Evolutionary conservation across 2,113 vertebrate species (phyloP), one percentile per base, ranked within the genome.

Genomic region (Perca flavescens): DNA sequence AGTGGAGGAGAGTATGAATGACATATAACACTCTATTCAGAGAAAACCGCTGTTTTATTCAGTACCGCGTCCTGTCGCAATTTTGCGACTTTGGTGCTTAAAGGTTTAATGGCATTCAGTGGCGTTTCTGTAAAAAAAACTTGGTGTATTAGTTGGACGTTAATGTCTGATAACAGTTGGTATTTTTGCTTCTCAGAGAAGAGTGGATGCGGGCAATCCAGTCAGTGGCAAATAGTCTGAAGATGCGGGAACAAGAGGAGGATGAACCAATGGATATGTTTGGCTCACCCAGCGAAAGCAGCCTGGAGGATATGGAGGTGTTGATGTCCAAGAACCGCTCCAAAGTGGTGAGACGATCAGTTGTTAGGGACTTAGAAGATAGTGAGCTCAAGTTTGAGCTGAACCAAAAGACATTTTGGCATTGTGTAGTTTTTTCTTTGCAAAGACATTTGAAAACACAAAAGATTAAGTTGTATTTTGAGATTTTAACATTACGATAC

Each of bases 201-300:
- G 96, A 97, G 58, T 98, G 97, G 97, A 97, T 97, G 86, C 85
- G 88, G 9, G 95, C 96, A n/a, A 98, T 98, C 79, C 97, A 98
- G 86, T 95, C 95, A 0, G 97, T 97, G 0, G 96, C 97, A 49
- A 97, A 97, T 75, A 95, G 96, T 80, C 91, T 97, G 11, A 97
- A 97, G 90, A 95, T 94, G 70, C 93, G 74, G 46, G 88, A 94
- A 46, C 95, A 94, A 34, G 95, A 95, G 34, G 96, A 93, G 0
- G 93, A 92, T 2, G 95, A 96, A 31, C 13, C 94, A 1, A 95
- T 96, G 96, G 97, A 96, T 10, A 78, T 94, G 62, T 94, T 94
- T 0, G 94, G 96, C 58, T 96, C 95, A 0, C 94, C 96, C 3
- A 93, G 87, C 0, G 95, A 96, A 80, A 61, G 92, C 77, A 93